phyloP scores from a whole-genome alignment of 2,888 invertebrate genomes.

The Deilephila elpenor region DNA sequence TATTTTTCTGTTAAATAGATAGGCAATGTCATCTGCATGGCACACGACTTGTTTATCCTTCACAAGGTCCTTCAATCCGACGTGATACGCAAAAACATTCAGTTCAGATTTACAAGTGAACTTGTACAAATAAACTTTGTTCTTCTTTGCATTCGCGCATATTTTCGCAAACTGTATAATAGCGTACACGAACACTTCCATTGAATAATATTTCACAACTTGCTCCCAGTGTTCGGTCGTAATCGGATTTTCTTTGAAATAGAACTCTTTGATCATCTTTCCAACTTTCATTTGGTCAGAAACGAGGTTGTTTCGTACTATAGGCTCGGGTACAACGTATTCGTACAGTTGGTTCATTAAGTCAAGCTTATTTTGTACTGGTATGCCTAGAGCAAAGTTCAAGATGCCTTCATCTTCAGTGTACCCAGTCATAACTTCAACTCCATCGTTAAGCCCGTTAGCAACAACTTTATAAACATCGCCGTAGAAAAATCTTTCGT shows the following conservation, averaged over 20 bases:
- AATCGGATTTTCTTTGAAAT: slow-evolving; percentile 51
- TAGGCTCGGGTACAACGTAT: slow-evolving; percentile 54
- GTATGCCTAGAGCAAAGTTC: slow-evolving; percentile 18
- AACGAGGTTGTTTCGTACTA: slow-evolving; percentile 49
- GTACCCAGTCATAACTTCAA: slow-evolving; percentile 89
- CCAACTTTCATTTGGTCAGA: slow-evolving; percentile 56
- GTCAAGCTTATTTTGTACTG: slow-evolving; percentile 42
- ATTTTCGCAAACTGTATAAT: slow-evolving; percentile 51
- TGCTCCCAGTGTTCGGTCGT: slow-evolving; percentile 44
- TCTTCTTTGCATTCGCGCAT: slow-evolving; percentile 43
- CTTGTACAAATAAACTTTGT: slow-evolving; percentile 60
- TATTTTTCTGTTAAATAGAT: slow-evolving; percentile 53
- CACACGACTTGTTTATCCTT: slow-evolving; percentile 46
- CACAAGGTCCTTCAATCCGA: slow-evolving; percentile 40
- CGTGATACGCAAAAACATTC: slow-evolving; percentile 50
- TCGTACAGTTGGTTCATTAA: slow-evolving; percentile 55
- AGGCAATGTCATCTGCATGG: slow-evolving; percentile 61
- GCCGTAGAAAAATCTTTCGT: slow-evolving; percentile 61
- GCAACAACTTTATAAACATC: slow-evolving; percentile 61
- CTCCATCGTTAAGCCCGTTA: slow-evolving; percentile 70
- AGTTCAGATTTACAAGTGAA: slow-evolving; percentile 61
- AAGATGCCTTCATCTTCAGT: slow-evolving; percentile 87
- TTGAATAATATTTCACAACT: slow-evolving; percentile 47
- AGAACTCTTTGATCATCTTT: slow-evolving; percentile 53
- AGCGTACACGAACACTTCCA: slow-evolving; percentile 52